Percentiles rank a stretch among this genome's conserved stretches.
These are phyloP conservation scores for Acanthisitta chloris DNA, from an alignment of 2,113 vertebrate species.

Conservation along the genomic window DNA sequence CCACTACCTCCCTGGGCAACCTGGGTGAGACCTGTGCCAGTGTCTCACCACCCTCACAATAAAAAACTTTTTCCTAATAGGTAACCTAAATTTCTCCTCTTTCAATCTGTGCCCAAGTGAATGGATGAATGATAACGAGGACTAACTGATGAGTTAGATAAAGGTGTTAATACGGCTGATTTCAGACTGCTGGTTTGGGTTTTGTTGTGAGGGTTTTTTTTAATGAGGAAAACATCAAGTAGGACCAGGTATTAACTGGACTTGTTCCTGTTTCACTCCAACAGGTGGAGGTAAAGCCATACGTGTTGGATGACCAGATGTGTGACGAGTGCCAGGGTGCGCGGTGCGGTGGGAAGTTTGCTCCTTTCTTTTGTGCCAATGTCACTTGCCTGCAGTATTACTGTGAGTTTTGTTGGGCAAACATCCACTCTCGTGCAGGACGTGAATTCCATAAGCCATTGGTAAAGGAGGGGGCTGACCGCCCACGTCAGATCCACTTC, in stretches of 20 bases:
- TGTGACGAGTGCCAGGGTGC: constrained; percentile 97
- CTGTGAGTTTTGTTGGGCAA: constrained; percentile 99
- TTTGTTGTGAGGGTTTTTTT: neutral
- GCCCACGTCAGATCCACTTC: constrained; percentile 97
- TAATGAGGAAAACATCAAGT: neutral
- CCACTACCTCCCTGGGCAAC: no score
- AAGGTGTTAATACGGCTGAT: fast-evolving
- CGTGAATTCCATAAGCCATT: constrained; percentile 99
- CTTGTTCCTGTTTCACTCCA: neutral
- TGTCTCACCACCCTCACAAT: no score
- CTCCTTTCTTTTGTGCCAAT: constrained; percentile 97
- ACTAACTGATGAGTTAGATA: neutral
- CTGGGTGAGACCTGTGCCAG: no score
- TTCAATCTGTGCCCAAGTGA: no score
- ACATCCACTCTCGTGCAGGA: constrained; percentile 96
- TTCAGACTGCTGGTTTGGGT: neutral
- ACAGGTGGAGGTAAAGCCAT: constrained; percentile 98
- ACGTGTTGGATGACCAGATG: constrained; percentile 97
- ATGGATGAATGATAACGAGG: neutral
- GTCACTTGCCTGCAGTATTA: constrained; percentile 99
- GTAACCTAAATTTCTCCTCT: no score
- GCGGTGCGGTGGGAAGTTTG: constrained; percentile 94
- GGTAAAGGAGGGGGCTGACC: constrained; percentile 97
- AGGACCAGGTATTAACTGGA: neutral
- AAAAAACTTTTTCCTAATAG: no score